phyloP scores from a whole-genome alignment of 2,888 invertebrate species.

The Ectobius pallidus region DNA sequence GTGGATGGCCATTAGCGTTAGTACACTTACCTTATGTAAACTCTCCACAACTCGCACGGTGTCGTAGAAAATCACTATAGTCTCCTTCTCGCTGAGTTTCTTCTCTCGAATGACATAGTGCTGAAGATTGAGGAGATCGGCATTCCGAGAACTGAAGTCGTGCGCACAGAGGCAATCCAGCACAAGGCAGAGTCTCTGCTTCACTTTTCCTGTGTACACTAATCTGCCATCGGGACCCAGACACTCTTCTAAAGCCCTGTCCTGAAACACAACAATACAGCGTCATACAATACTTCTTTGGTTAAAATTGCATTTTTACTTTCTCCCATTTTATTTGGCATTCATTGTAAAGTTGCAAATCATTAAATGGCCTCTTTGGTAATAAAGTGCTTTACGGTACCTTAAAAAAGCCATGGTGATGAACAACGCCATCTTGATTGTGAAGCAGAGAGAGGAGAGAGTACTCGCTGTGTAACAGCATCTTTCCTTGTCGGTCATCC shows the following conservation, averaged over 20 bases:
- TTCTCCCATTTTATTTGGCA: too few relatives aligned
- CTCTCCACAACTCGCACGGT: constrained; percentile 74
- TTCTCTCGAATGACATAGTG: constrained; percentile 79
- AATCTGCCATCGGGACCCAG: constrained; percentile 57
- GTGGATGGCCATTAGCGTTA: too few relatives aligned
- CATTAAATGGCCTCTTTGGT: too few relatives aligned
- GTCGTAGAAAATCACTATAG: constrained; percentile 74
- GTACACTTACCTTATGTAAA: constrained; percentile 72
- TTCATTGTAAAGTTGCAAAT: too few relatives aligned
- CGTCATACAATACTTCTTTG: too few relatives aligned
- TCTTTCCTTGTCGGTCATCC: constrained; percentile 78
- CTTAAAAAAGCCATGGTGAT: constrained; percentile 78
- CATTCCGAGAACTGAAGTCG: constrained; percentile 63
- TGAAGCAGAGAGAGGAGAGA: constrained; percentile 71
- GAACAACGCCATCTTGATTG: constrained; percentile 74
- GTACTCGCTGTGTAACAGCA: constrained; percentile 78
- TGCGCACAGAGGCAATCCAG: constrained; percentile 76
- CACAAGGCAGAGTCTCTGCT: constrained; percentile 70
- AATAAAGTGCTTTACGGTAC: too few relatives aligned
- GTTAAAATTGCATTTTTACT: too few relatives aligned
- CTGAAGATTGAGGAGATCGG: constrained; percentile 70
- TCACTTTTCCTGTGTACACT: constrained; percentile 63
- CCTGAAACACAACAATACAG: constrained; percentile 59
- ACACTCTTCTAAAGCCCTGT: constrained; percentile 70
- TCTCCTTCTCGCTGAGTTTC: constrained; percentile 74